Evolutionary conservation across 2,888 invertebrate species (phyloP), one percentile per base, ranked within the genome.

Genomic region (Thecophora atra): DNA sequence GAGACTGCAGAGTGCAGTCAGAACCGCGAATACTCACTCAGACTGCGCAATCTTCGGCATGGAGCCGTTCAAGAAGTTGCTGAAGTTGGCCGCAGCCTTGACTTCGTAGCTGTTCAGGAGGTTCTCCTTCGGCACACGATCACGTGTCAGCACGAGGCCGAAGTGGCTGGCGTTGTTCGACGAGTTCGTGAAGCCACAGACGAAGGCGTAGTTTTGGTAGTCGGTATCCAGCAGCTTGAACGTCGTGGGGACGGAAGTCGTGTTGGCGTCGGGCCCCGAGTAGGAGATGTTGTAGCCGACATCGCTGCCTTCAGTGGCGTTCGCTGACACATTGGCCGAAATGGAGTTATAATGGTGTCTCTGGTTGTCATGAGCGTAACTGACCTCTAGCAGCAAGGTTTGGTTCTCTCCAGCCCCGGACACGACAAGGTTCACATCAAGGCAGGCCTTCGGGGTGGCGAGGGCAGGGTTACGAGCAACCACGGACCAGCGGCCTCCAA

Each of bases 111-210:
- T 7, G 4, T 76, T 72, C 17, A 82, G 64, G 5, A 26, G 5
- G 6, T 30, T 74, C 0, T 77, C 71, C 5, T 77, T 75, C 0
- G 74, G 62, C 0, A 63, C 21, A 0, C 76, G 76, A 58, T 69
- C 56, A 19, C 82, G 76, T 17, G 81, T 78, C 1, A 83, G 72
- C 17, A 82, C 73, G 71, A 78, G 65, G 37, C 76, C 80, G 47
- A 82, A 81, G 0, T 74, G 72, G 0, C 80, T 79, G 1, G 72
- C 51, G 26, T 67, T 76, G 58, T 80, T 76, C 0, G 76, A 75
- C 21, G 76, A 72, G 73, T 83, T 81, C 5, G 78, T 76, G n/a
- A 81, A 84, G 30, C 82, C 83, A 37, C 84, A 84, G 60, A 81
- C 56, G 0, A 81, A 74, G 1, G 83, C 79, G 62, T 75, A 81